phyloP scores from a whole-genome alignment of 1,140 invertebrate genomes.

The Drosophila ironensis region DNA sequence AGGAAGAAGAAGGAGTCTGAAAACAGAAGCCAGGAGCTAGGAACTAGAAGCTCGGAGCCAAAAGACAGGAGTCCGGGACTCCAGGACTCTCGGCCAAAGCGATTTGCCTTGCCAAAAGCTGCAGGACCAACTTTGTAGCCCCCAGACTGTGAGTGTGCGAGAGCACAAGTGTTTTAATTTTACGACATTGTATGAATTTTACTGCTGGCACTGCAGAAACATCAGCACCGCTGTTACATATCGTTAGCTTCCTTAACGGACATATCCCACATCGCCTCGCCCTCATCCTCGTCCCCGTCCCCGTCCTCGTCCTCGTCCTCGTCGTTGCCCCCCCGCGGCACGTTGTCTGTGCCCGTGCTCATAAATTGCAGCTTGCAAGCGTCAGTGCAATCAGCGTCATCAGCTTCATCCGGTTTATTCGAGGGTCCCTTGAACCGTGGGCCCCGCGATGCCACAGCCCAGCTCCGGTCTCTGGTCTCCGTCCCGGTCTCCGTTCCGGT shows the following conservation, averaged over 20 bases:
- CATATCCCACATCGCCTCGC: conserved; percentile 66
- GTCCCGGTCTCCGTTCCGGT: no score
- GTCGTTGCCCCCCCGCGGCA: neutral
- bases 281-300: neutral
- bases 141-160: conserved; percentile 26
- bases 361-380: conserved; percentile 80
- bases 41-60: conserved; percentile 1
- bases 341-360: conserved; percentile 58
- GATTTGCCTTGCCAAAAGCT: conserved; percentile 77
- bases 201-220: conserved; percentile 80
- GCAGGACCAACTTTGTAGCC: conserved; percentile 72
- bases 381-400: conserved; percentile 79
- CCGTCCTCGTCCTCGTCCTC: neutral
- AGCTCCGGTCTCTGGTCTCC: no score
- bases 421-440: conserved; percentile 40
- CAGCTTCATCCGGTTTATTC: conserved; percentile 73
- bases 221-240: conserved; percentile 78
- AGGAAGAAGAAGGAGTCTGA: conserved; percentile 18
- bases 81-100: conserved; percentile 50
- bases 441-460: neutral
- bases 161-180: conserved; percentile 81
- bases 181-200: conserved; percentile 82
- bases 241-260: conserved; percentile 79
- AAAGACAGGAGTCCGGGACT: conserved; percentile 8
- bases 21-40: conserved; percentile 27